These are phyloP conservation scores for Pterostichus madidus DNA, from an alignment of 2,888 invertebrate species.

Conservation along the genomic window DNA sequence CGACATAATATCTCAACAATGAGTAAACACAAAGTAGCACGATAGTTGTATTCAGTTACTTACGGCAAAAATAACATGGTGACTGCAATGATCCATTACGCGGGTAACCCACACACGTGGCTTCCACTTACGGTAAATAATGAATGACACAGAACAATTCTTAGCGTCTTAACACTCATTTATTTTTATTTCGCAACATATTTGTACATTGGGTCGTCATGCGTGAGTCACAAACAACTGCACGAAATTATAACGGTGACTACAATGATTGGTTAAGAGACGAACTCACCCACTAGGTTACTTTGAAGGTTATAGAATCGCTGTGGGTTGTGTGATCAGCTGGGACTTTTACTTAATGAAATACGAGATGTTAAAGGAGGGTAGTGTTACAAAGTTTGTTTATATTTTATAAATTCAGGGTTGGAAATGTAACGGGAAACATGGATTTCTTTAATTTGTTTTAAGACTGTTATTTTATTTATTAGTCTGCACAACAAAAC, in stretches of 20 bases:
- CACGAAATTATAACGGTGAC: slow-evolving; percentile 54
- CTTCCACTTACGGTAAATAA: slow-evolving; percentile 50
- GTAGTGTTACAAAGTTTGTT: neutral
- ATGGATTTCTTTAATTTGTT: too few relatives aligned
- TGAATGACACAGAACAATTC: slow-evolving; percentile 52
- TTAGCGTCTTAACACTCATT: slow-evolving; percentile 28
- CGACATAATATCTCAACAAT: neutral
- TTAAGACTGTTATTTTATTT: too few relatives aligned
- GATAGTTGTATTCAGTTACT: neutral
- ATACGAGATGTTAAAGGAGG: slow-evolving; percentile 7
- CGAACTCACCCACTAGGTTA: slow-evolving; percentile 10
- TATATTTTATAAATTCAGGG: neutral
- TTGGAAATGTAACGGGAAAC: neutral
- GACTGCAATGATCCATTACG: slow-evolving; percentile 37
- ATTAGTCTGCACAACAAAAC: too few relatives aligned
- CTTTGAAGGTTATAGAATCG: neutral
- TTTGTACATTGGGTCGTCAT: slow-evolving; percentile 54
- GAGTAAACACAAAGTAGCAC: slow-evolving; percentile 22
- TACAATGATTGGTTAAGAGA: slow-evolving; percentile 28
- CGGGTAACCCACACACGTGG: slow-evolving; percentile 44
- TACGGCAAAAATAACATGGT: neutral
- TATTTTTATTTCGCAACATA: slow-evolving; percentile 58
- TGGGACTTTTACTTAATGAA: slow-evolving; percentile 24
- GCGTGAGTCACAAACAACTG: slow-evolving; percentile 44
- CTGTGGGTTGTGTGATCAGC: slow-evolving; percentile 13